Conservation (phyloP, 2,797 vertebrate genomes). For the Tarsius wallacei region DNA sequence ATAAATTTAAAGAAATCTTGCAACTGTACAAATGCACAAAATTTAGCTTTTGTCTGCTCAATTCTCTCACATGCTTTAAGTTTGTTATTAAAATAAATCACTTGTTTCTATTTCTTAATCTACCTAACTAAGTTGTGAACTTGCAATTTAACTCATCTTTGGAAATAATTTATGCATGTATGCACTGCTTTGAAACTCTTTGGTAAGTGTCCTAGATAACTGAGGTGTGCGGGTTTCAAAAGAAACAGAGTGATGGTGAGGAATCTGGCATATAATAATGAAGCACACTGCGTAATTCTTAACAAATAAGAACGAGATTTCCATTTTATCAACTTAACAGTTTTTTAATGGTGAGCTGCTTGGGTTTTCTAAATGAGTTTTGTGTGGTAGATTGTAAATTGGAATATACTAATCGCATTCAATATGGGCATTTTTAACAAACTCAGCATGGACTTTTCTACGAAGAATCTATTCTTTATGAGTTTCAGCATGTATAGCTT, state of each 20-base stretch:
- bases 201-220: not conserved
- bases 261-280: constrained; percentile 34
- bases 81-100: constrained; percentile 22
- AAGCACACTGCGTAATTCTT: constrained; percentile 45
- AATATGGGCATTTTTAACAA: not conserved
- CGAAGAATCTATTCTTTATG: not conserved
- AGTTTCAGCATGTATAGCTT: not conserved
- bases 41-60: not conserved
- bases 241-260: not conserved
- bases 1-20: not conserved
- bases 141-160: constrained; percentile 22
- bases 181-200: not conserved
- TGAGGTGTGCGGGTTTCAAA: not conserved
- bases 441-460: not conserved
- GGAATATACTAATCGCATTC: not conserved
- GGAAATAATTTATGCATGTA: constrained; percentile 44
- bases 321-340: constrained; percentile 44
- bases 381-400: not conserved
- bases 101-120: not conserved
- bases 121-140: not conserved
- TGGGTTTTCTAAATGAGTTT: not conserved
- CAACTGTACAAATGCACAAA: not conserved
- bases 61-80: not conserved
- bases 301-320: constrained; percentile 45
- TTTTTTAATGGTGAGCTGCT: not conserved